These are phyloP conservation scores for Pycnomerus fuliginosus DNA, from an alignment of 2,888 invertebrate genomes.

Conservation along the genomic window DNA sequence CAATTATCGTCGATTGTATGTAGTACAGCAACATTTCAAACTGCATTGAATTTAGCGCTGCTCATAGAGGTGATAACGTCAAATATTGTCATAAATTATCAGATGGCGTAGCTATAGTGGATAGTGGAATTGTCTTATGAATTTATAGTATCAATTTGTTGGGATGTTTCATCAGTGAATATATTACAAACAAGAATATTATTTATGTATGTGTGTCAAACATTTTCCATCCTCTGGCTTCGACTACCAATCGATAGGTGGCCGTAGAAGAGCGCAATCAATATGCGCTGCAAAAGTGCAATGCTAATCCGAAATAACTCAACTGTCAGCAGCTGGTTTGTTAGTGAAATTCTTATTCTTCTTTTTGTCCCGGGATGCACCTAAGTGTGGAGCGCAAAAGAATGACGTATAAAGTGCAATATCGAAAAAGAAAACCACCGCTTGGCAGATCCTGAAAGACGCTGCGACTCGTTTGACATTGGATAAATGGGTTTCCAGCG, in stretches of 20 bases:
- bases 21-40: too few relatives aligned
- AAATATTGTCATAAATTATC: slow-evolving; percentile 7
- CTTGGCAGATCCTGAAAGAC: slow-evolving; percentile 12
- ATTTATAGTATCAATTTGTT: slow-evolving; percentile 6
- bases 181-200: too few relatives aligned
- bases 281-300: slow-evolving; percentile 17
- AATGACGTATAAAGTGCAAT: slow-evolving; percentile 13
- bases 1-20: too few relatives aligned
- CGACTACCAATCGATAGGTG: slow-evolving; percentile 8
- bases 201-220: too few relatives aligned
- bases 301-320: too few relatives aligned
- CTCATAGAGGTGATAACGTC: slow-evolving; percentile 13
- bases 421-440: slow-evolving; percentile 11
- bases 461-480: slow-evolving; percentile 11
- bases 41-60: too few relatives aligned
- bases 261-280: slow-evolving; percentile 7
- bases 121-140: slow-evolving; percentile 9
- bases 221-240: too few relatives aligned
- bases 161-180: too few relatives aligned
- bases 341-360: slow-evolving; percentile 10
- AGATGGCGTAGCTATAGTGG: slow-evolving; percentile 7
- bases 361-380: slow-evolving; percentile 9
- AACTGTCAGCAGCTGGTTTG: slow-evolving; percentile 11
- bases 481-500: slow-evolving; percentile 15
- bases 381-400: slow-evolving; percentile 11